Base-by-base conservation (phyloP, 2,797 vertebrate genomes). In the Limosa lapponica region DNA sequence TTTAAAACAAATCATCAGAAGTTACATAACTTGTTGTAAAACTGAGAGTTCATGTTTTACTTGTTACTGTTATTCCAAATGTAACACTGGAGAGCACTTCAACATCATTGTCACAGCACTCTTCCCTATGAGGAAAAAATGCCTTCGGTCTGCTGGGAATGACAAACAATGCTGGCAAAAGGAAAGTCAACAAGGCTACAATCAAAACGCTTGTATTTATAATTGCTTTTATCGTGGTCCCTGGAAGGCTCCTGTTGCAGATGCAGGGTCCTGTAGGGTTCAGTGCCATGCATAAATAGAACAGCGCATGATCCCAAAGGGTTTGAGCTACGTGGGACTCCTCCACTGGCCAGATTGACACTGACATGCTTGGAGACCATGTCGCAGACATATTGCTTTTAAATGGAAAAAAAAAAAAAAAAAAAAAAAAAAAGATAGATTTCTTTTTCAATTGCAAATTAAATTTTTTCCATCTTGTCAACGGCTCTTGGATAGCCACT, bases 81-180 rank as follows among this genome's bases (percentile, higher is more conserved):
- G 79, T 54, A 86, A 43, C n/a, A 48, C 59, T 4, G 14, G 67
- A 16, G 54, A 80, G 44, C 2, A 0, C 73, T 88, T 90, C 86
- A 77, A 8, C 73, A 67, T 57, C 48, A 30, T 49, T 81, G 77
- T 79, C 78, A 43, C 73, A 36, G 37, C 3, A 49, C 61, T 77
- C 55, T 77, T 81, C 80, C 44, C 89, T 49, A 51, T 34, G 58
- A 92, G 81, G 36, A 34, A 84, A 61, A 74, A 87, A 89, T 28
- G 77, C 77, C n/a, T 6, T 49, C 2, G 5, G 27, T 82, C 70
- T 94, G 66, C 77, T 79, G 78, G 91, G 94, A 93, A 69, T 37
- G 70, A n/a, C 78, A 93, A 84, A 95, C 89, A 94, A 92, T 95
- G 74, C 87, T 94, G 94, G 94, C 91, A 94, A 52, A 30, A 79